Evolutionary conservation across 2,797 vertebrate genomes (phyloP).

Genomic region (Neostethus bicornis): DNA sequence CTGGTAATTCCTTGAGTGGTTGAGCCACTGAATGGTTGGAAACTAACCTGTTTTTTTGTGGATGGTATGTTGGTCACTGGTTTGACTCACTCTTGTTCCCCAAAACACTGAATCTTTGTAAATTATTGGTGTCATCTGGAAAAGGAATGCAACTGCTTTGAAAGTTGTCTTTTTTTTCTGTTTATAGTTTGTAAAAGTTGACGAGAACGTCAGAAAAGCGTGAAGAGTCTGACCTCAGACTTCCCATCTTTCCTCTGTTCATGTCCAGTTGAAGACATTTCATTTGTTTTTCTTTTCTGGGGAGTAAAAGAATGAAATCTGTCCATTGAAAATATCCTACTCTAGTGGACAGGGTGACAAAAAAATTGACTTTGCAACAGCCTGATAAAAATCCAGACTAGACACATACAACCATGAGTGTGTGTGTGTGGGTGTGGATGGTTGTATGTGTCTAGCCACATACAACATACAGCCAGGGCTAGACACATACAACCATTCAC

Average conservation of each 20-base stretch:
- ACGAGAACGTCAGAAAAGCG: background rate
- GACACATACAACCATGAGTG: too few species aligned
- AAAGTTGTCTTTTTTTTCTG: background rate
- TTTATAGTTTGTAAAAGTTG: background rate
- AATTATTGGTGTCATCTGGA: slow-evolving; percentile 20
- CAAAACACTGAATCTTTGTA: background rate
- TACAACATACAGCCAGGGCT: too few species aligned
- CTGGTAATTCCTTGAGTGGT: background rate
- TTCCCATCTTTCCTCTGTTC: background rate
- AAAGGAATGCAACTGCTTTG: background rate
- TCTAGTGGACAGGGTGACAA: background rate
- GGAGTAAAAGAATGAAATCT: background rate
- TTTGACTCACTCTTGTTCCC: slow-evolving; percentile 8
- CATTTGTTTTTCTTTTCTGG: background rate
- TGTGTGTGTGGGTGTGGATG: too few species aligned
- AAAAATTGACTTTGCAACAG: background rate
- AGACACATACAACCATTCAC: too few species aligned
- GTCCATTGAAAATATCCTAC: background rate
- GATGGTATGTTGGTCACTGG: slow-evolving; percentile 8
- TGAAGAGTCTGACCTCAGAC: background rate
- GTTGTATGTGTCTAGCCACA: too few species aligned
- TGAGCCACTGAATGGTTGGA: slow-evolving; percentile 7
- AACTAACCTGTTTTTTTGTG: slow-evolving; percentile 7
- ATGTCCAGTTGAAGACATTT: background rate
- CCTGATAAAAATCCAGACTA: too few species aligned